phyloP scores from a whole-genome alignment of 2,888 invertebrate genomes.

The Augochlorella aurata region DNA sequence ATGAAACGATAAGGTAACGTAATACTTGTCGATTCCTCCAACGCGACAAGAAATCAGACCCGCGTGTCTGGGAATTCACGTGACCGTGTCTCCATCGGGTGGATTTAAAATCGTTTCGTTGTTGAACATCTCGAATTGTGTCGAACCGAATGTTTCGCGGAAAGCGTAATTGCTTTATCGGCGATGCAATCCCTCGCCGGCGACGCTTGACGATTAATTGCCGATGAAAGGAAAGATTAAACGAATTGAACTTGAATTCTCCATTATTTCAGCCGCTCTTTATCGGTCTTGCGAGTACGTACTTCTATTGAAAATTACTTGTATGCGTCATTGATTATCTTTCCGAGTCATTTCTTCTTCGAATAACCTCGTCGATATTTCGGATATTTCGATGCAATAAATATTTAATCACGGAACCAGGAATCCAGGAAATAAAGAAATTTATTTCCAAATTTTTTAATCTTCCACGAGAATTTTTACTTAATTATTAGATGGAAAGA shows the following conservation, averaged over 20 bases:
- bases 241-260: slow-evolving; percentile 6
- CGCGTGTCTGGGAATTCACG: neutral
- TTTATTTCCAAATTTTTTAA: too few species aligned
- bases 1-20: slow-evolving; percentile 25
- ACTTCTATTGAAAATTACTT: neutral
- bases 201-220: neutral
- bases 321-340: neutral
- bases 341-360: neutral
- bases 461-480: too few species aligned
- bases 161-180: neutral
- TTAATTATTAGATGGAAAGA: too few species aligned
- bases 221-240: slow-evolving; percentile 25
- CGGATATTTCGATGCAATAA: too few species aligned
- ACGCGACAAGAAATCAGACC: slow-evolving; percentile 15
- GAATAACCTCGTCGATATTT: neutral
- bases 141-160: neutral
- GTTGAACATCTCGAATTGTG: neutral
- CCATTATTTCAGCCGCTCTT: neutral
- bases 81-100: neutral
- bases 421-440: too few species aligned
- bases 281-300: neutral
- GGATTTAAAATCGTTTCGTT: neutral
- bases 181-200: neutral
- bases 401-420: too few species aligned
- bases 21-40: slow-evolving; percentile 9